Percentiles rank a stretch among this genome's conserved stretches.
These are phyloP conservation scores for Poeciliopsis turneri DNA, from an alignment of 2,797 vertebrate species.

Conservation along the genomic window DNA sequence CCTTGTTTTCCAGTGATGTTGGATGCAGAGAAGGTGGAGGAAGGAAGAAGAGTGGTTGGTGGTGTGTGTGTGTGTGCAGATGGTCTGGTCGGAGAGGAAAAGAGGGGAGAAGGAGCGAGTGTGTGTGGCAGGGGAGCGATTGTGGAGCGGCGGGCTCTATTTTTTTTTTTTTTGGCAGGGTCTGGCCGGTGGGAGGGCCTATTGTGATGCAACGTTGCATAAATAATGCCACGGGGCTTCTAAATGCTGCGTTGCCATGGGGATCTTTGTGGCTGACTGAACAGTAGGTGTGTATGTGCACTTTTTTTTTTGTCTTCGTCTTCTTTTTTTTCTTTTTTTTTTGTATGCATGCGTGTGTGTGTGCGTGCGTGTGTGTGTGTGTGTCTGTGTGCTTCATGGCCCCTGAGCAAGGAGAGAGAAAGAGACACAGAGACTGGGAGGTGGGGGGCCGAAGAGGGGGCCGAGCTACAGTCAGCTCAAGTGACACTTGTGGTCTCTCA, in stretches of 20 bases:
- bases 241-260: slow-evolving; percentile 93
- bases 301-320: slow-evolving; percentile 45
- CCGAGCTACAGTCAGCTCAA: slow-evolving; percentile 69
- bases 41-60: not conserved
- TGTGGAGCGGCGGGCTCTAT: slow-evolving; percentile 80
- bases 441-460: slow-evolving; percentile 4
- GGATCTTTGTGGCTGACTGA: slow-evolving; percentile 95
- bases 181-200: slow-evolving; percentile 83
- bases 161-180: slow-evolving; percentile 69
- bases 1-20: slow-evolving; percentile 49
- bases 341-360: slow-evolving; percentile 68
- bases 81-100: slow-evolving; percentile 53
- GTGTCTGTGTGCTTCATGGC: slow-evolving; percentile 49
- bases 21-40: not conserved
- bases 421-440: slow-evolving; percentile 47
- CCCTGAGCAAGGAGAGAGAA: slow-evolving; percentile 57
- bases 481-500: slow-evolving; percentile 73
- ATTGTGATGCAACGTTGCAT: slow-evolving; percentile 92
- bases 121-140: slow-evolving; percentile 47
- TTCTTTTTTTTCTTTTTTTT: slow-evolving; percentile 42
- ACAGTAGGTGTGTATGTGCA: slow-evolving; percentile 79
- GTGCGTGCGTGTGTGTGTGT: slow-evolving; percentile 58
- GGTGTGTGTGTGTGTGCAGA: slow-evolving; percentile 41
- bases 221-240: slow-evolving; percentile 89
- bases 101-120: slow-evolving; percentile 27